Evolutionary conservation across 2,113 vertebrate genomes (phyloP), one percentile per base, ranked within the genome.

Genomic region (Sus scrofa): DNA sequence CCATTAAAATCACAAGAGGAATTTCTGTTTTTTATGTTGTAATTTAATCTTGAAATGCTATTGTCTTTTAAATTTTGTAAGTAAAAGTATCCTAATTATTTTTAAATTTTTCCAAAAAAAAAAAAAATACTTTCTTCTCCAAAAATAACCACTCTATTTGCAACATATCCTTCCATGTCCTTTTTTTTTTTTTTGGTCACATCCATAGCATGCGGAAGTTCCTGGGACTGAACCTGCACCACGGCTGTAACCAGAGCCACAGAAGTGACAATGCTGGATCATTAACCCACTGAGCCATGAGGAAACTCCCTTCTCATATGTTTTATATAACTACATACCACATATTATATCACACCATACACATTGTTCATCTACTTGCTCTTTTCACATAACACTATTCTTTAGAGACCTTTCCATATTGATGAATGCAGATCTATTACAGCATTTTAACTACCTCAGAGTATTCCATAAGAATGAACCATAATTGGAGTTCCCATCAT

Each of bases 401-500:
- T 88, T 88, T 71, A 75, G 6, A 92, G 27, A 92, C 18, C 60
- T 52, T 56, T 32, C 79, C 30, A 22, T 58, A 16, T 30, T 82
- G 52, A 27, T 32, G 75, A 86, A 71, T 1, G 20, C n/a, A 34
- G 18, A 65, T 22, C 7, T 74, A 34, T 56, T 77, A 37, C 34
- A 74, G 62, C 94, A 89, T 58, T 74, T 83, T 82, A 96, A 87
- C 62, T 34, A 22, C 30, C 65, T 94, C 75, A 85, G 39, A 84
- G 77, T 24, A 95, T 52, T 82, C 62, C 32, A 56, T 34, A 89
- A 90, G n/a, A n/a, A n/a, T n/a, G n/a, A n/a, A n/a, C n/a, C n/a
- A n/a, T n/a, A n/a, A n/a, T n/a, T n/a, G n/a, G n/a, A n/a, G n/a
- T n/a, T n/a, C n/a, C n/a, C n/a, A n/a, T n/a, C n/a, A n/a, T n/a